Evolutionary conservation across 2,797 vertebrate genomes (phyloP).

Genomic region (Trichosurus vulpecula): DNA sequence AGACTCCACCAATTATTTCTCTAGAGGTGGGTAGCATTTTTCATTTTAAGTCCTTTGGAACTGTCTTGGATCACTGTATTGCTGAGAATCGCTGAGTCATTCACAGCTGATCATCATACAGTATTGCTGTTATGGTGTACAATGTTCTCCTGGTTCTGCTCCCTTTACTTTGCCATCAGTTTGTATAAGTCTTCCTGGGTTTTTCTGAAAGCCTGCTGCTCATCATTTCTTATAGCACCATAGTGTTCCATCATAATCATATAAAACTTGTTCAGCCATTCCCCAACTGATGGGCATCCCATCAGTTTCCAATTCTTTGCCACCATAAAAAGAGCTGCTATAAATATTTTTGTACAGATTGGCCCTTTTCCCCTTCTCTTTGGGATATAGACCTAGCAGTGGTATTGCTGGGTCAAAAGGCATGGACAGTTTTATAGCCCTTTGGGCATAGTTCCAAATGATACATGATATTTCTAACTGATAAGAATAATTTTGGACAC

Average conservation of each 20-base stretch:
- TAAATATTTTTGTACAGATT: neutral
- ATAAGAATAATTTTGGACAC: neutral
- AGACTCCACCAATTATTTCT: neutral
- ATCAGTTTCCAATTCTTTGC: neutral
- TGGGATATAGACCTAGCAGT: neutral
- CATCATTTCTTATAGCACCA: neutral
- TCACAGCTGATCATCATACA: neutral
- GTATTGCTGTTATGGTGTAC: neutral
- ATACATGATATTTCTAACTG: neutral
- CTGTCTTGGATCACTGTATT: neutral
- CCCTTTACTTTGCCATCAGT: neutral
- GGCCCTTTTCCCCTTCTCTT: neutral
- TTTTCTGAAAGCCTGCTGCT: neutral
- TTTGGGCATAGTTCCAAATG: neutral
- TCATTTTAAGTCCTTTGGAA: neutral
- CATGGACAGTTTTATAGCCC: neutral
- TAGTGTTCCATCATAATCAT: neutral
- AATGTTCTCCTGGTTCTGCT: neutral
- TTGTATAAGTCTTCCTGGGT: neutral
- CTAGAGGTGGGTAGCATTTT: neutral
- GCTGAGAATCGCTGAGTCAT: neutral
- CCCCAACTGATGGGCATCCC: neutral
- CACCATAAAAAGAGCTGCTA: neutral
- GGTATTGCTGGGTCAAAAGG: neutral
- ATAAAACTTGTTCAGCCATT: neutral